These are phyloP conservation scores for Calosoma granatense DNA, from an alignment of 1,140 invertebrate species.

Conservation along the genomic window DNA sequence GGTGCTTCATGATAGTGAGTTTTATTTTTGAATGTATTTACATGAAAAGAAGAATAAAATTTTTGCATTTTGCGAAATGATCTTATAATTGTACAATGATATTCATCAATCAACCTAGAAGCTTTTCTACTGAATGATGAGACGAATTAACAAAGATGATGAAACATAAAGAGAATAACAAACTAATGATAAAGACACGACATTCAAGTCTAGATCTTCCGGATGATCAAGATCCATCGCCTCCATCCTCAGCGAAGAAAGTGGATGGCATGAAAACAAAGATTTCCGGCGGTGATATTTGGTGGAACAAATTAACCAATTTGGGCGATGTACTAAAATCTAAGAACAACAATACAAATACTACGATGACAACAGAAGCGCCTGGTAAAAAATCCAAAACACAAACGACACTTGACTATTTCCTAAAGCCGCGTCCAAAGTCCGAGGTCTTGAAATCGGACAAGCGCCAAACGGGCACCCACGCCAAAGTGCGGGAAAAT, in stretches of 20 bases:
- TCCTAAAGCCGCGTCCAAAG: conserved; percentile 26
- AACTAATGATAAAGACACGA: conserved; percentile 23
- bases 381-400: conserved; percentile 26
- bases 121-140: no score
- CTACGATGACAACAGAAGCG: conserved; percentile 15
- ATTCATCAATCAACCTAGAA: no score
- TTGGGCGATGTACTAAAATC: conserved; percentile 24
- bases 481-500: neutral
- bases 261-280: neutral
- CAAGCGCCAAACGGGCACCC: neutral
- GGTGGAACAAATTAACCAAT: conserved; percentile 27
- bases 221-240: conserved; percentile 20
- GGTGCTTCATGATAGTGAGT: no score
- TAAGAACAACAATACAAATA: conserved; percentile 12
- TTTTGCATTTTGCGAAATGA: no score
- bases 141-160: neutral
- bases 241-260: neutral
- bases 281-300: neutral
- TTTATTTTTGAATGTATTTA: no score
- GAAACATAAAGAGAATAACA: neutral
- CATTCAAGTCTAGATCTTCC: conserved; percentile 30
- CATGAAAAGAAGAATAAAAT: no score
- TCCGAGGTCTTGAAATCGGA: conserved; percentile 17
- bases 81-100: no score
- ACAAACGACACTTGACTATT: conserved; percentile 29